These are phyloP conservation scores for Indicator indicator DNA, from an alignment of 2,113 vertebrate species.

Conservation along the genomic window DNA sequence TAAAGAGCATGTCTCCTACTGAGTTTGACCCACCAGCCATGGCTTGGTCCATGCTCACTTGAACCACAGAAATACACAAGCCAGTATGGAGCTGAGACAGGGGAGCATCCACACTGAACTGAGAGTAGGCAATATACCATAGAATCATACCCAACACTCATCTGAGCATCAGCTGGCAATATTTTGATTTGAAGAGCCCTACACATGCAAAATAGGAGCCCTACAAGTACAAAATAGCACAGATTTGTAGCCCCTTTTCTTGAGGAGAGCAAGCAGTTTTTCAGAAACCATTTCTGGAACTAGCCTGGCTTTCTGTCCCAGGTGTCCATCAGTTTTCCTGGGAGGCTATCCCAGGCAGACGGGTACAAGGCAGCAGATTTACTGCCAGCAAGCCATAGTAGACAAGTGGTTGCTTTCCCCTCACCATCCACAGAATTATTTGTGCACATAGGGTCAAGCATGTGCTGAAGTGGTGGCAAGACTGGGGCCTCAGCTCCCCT, in stretches of 20 bases:
- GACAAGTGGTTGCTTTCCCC: neutral
- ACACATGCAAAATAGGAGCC: neutral
- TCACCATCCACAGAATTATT: neutral
- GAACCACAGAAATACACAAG: neutral
- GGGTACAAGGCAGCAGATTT: neutral
- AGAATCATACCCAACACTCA: neutral
- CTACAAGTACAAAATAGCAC: neutral
- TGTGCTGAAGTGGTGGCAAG: neutral
- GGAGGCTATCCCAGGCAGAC: neutral
- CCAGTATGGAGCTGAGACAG: neutral
- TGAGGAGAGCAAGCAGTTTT: neutral
- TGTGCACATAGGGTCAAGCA: neutral
- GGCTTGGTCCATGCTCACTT: neutral
- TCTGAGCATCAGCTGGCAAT: neutral
- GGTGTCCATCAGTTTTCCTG: neutral
- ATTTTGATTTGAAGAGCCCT: neutral
- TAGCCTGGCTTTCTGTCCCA: neutral
- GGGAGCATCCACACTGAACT: neutral
- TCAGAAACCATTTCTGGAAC: neutral
- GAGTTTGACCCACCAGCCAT: neutral
- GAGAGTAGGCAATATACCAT: neutral
- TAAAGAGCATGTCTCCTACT: neutral
- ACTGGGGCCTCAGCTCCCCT: neutral
- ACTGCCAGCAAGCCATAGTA: accelerated
- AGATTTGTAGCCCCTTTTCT: neutral